Evolutionary conservation across 2,113 vertebrate species (phyloP).

Genomic region (Microcebus lehilahytsara): DNA sequence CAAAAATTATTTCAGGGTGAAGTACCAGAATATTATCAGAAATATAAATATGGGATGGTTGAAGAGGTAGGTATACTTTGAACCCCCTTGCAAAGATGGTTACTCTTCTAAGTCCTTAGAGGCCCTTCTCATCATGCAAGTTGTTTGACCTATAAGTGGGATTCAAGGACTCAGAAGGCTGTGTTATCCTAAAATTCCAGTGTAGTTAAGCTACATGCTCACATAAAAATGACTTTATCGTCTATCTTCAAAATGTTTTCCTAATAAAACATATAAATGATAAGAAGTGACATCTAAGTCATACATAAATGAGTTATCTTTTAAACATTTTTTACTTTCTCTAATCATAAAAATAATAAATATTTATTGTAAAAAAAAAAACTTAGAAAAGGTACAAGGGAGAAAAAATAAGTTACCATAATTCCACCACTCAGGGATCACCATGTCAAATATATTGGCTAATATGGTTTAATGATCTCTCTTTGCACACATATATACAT

Average conservation of each 20-base stretch:
- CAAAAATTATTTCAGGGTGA: neutral
- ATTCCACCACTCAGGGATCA: neutral
- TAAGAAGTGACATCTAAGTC: neutral
- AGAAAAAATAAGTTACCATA: neutral
- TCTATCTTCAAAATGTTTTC: neutral
- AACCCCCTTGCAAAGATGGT: neutral
- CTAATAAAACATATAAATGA: neutral
- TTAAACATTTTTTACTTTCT: neutral
- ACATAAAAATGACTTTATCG: neutral
- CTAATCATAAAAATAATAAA: constrained; percentile 36
- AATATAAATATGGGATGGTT: neutral
- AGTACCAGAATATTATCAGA: neutral
- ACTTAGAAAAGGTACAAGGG: neutral
- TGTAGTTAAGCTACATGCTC: neutral
- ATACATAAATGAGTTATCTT: neutral
- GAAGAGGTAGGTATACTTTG: neutral
- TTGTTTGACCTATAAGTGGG: neutral
- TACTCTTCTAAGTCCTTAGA: constrained; percentile 1
- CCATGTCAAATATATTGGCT: neutral
- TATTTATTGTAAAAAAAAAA: neutral
- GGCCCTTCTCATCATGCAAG: neutral
- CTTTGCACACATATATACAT: neutral
- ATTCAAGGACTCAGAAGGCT: neutral
- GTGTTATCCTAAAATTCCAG: neutral
- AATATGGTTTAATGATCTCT: neutral